These are phyloP conservation scores for Ochropacha duplaris DNA, from an alignment of 2,888 invertebrate species.

Conservation along the genomic window DNA sequence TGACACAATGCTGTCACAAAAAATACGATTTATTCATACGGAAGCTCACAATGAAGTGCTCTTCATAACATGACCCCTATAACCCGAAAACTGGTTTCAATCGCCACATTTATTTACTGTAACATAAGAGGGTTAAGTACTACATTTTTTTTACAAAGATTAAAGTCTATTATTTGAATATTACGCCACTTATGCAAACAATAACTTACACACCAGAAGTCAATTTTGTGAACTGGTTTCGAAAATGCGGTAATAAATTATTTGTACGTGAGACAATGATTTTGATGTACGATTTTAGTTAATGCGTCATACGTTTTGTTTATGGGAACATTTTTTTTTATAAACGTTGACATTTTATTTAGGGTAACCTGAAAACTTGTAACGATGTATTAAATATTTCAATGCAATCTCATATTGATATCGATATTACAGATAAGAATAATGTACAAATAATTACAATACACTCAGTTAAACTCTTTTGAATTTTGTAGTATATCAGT, in stretches of 20 bases:
- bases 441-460: no score
- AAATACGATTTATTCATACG: constrained; percentile 19
- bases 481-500: no score
- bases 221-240: constrained; percentile 46
- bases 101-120: constrained; percentile 6
- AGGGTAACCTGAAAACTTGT: no score
- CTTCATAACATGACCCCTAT: constrained; percentile 14
- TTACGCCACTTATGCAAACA: constrained; percentile 56
- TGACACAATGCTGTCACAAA: constrained; percentile 12
- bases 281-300: constrained; percentile 36
- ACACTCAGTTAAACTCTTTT: no score
- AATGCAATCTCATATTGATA: no score
- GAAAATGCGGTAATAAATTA: constrained; percentile 35
- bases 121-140: constrained; percentile 32
- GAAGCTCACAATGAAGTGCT: constrained; percentile 17
- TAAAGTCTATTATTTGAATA: constrained; percentile 53
- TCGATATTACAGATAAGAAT: no score
- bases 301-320: constrained; percentile 33
- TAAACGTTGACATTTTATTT: constrained; percentile 4
- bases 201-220: constrained; percentile 56
- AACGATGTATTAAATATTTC: no score
- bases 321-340: constrained; percentile 36
- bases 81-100: constrained; percentile 12
- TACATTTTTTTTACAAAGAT: constrained; percentile 30
- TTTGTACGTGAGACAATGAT: constrained; percentile 45